Conservation (phyloP, 2,888 invertebrate genomes). For the Seladonia tumulorum region DNA sequence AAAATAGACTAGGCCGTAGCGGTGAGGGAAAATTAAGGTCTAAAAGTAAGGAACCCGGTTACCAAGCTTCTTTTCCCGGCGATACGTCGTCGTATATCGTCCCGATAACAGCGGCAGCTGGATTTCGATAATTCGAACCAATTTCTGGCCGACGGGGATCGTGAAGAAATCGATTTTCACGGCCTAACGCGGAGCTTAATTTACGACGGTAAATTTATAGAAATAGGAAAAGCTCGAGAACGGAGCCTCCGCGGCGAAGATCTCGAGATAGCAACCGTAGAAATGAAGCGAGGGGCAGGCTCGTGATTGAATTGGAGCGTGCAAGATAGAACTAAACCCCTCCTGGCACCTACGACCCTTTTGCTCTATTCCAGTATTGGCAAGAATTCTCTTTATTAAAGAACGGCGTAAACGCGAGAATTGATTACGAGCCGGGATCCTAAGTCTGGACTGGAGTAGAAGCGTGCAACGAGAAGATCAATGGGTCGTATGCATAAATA, state of each 20-base stretch:
- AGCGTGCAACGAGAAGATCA: neutral
- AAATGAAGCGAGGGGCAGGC: conserved; percentile 35
- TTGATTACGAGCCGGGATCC: neutral
- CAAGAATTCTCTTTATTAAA: neutral
- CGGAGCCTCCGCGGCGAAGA: neutral
- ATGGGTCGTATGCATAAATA: neutral
- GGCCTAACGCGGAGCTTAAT: conserved; percentile 36
- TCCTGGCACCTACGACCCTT: conserved; percentile 34
- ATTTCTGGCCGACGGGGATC: conserved; percentile 7
- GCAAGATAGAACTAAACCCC: conserved; percentile 44
- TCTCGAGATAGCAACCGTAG: conserved; percentile 38
- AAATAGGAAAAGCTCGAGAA: conserved; percentile 29
- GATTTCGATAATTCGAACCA: conserved; percentile 8
- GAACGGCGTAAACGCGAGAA: conserved; percentile 3
- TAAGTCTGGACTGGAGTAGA: too few species aligned
- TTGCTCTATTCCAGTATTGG: neutral
- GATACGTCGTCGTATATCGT: conserved; percentile 24
- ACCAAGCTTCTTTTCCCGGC: neutral
- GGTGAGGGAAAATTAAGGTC: neutral
- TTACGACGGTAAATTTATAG: conserved; percentile 31
- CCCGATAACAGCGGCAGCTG: conserved; percentile 5
- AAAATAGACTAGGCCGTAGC: neutral
- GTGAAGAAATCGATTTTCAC: conserved; percentile 34
- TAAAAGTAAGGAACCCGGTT: neutral
- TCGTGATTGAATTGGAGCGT: conserved; percentile 51